Evolutionary conservation across 1,140 invertebrate genomes (phyloP).

Genomic region (Neodiprion lecontei): DNA sequence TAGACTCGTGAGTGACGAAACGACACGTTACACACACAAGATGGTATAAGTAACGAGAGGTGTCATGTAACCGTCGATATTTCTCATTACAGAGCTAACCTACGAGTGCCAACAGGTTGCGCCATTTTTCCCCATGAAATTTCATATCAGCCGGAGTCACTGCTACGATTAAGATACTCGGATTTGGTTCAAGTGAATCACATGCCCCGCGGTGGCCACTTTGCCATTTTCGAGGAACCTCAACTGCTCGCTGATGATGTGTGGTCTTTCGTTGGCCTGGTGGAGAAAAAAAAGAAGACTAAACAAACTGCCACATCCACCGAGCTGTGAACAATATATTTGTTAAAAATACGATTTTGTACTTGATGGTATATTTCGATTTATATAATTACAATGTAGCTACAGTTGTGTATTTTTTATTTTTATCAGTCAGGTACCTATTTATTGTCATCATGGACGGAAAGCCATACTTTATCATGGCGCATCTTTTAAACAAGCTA

Average conservation of each 20-base stretch:
- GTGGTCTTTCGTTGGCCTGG: slow-evolving; percentile 52
- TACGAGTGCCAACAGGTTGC: slow-evolving; percentile 70
- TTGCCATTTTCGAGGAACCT: slow-evolving; percentile 83
- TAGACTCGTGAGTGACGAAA: slow-evolving; percentile 59
- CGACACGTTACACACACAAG: background rate
- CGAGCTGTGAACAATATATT: background rate
- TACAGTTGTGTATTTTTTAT: too few relatives aligned
- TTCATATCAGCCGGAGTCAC: slow-evolving; percentile 63
- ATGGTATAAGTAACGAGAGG: slow-evolving; percentile 30
- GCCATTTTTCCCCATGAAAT: slow-evolving; percentile 73
- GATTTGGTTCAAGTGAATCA: slow-evolving; percentile 72
- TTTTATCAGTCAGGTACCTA: too few relatives aligned
- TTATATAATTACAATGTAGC: too few relatives aligned
- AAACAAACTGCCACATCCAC: slow-evolving; percentile 17
- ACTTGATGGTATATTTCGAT: too few relatives aligned
- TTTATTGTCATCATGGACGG: too few relatives aligned
- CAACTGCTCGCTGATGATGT: slow-evolving; percentile 72
- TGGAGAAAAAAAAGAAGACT: slow-evolving; percentile 25
- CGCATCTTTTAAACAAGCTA: too few relatives aligned
- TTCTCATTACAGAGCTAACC: slow-evolving; percentile 62
- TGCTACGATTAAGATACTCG: slow-evolving; percentile 66
- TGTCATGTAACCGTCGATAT: background rate
- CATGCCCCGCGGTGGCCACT: slow-evolving; percentile 79
- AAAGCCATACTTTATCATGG: too few relatives aligned
- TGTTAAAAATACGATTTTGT: too few relatives aligned